A percentile compares a stretch with the other conserved stretches of the same genome.
Conservation (phyloP, 2,888 invertebrate species). For the Neoscelio sp. region DNA sequence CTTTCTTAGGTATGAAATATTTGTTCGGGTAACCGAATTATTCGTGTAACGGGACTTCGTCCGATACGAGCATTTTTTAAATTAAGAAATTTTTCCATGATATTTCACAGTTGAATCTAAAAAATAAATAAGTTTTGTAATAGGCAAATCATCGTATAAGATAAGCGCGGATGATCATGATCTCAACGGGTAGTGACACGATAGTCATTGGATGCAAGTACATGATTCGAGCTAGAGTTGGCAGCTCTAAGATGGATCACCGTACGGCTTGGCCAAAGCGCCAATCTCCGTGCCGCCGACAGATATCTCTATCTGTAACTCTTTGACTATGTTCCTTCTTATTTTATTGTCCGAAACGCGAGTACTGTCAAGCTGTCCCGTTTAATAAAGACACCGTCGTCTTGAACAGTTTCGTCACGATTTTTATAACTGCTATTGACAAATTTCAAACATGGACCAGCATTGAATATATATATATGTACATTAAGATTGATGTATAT, state of each 20-base stretch:
- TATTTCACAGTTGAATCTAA: too few species aligned
- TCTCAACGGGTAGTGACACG: conserved; percentile 64
- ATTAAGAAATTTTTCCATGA: too few species aligned
- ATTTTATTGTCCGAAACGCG: conserved; percentile 68
- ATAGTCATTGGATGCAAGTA: conserved; percentile 54
- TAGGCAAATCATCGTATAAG: conserved; percentile 43
- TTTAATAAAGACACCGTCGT: conserved; percentile 53
- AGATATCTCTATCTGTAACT: conserved; percentile 69
- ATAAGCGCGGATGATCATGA: conserved; percentile 58
- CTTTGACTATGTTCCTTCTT: conserved; percentile 58
- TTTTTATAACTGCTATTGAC: conserved; percentile 36
- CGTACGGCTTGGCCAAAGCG: conserved; percentile 63
- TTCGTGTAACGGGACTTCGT: too few species aligned
- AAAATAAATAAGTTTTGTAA: too few species aligned
- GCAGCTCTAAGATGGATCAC: conserved; percentile 69
- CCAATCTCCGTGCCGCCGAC: conserved; percentile 58
- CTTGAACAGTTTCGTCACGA: conserved; percentile 59
- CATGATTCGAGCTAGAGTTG: conserved; percentile 67
- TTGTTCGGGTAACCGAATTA: too few species aligned
- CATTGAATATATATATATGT: too few species aligned
- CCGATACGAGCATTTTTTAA: too few species aligned
- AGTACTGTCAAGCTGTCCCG: conserved; percentile 68
- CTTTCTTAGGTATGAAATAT: too few species aligned
- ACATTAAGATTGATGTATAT: too few species aligned
- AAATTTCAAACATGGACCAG: conserved; percentile 36